Evolutionary conservation across 2,888 invertebrate species (phyloP), one percentile per base, ranked within the genome.

Genomic region (Hirtodrosophila alboralis): DNA sequence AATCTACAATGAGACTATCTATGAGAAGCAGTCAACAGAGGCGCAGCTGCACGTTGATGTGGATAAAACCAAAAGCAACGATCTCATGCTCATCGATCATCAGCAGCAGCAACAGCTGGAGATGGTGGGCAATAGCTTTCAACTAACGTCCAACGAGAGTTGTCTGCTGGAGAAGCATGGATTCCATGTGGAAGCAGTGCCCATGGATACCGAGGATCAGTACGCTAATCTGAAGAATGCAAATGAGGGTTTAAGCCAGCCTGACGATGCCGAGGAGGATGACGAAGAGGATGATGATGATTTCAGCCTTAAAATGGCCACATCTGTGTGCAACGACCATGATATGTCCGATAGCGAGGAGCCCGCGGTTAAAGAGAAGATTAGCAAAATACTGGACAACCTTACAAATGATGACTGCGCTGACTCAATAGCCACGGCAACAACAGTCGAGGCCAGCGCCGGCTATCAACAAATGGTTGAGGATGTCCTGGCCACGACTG

Each of bases 361-460:
- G 58, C 88, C 87, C 0, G 88, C 87, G 0, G 89, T 90, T 0
- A 89, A 90, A 61, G 88, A 88, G 33, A 90, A 89, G 69, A 89
- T 90, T 13, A 88, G 88, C 52, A 88, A 90, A 70, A 90, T 90
- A 18, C 72, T 90, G 13, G 89, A 89, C 44, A 89, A 89, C 57
- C 65, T 90, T 4, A 89, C 90, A 8, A 89, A 89, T 53, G 90
- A 90, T 31, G 90, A 90, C 45, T 89, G 90, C 18, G 80, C 71
- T 2, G 89, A 88, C 44, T 83, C 88, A 1, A 70, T 88, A 36
- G 79, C 83, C 6, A 85, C 87, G 1, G 75, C 79, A 1, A 85
- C 86, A 0, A 88, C 88, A 1, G 62, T 78, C 1, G 89, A 87
- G 37, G 74, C 75, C 37, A 71, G 52, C 6, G 74, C 74, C 1